Conservation (phyloP, 2,113 vertebrate genomes). For the Pterophyllum scalare region DNA sequence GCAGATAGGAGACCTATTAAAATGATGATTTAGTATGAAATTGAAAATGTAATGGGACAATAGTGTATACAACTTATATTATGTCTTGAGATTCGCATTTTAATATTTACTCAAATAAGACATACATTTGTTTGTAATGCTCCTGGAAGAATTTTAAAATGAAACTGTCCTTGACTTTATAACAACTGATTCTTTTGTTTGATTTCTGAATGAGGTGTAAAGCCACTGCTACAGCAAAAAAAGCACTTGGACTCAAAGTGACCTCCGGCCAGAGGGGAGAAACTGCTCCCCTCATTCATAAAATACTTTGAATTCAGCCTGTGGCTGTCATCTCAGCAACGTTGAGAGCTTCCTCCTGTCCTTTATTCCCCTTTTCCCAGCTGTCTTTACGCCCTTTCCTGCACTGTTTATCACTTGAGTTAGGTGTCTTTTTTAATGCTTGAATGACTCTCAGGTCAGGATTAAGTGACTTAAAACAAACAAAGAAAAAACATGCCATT, state of each 20-base stretch:
- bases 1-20: not conserved
- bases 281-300: constrained; percentile 59
- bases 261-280: constrained; percentile 46
- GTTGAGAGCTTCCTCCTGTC: not conserved
- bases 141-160: constrained; percentile 3
- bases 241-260: constrained; percentile 57
- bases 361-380: not conserved
- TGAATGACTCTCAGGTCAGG: not conserved
- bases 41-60: not conserved
- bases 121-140: not conserved
- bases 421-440: not conserved
- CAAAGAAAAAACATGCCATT: not conserved
- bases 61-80: not conserved
- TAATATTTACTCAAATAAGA: not conserved
- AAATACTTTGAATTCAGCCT: constrained; percentile 45
- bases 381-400: not conserved
- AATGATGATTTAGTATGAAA: not conserved
- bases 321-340: constrained; percentile 8
- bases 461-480: not conserved
- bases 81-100: too few relatives aligned
- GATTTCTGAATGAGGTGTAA: not conserved
- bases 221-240: constrained; percentile 47
- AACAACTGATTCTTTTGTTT: not conserved
- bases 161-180: constrained; percentile 15
- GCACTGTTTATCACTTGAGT: not conserved